A percentile compares a stretch with the other conserved stretches of the same genome.
Evolutionary conservation across 2,113 vertebrate genomes (phyloP).

Genomic region (Entomyzon cyanotis): DNA sequence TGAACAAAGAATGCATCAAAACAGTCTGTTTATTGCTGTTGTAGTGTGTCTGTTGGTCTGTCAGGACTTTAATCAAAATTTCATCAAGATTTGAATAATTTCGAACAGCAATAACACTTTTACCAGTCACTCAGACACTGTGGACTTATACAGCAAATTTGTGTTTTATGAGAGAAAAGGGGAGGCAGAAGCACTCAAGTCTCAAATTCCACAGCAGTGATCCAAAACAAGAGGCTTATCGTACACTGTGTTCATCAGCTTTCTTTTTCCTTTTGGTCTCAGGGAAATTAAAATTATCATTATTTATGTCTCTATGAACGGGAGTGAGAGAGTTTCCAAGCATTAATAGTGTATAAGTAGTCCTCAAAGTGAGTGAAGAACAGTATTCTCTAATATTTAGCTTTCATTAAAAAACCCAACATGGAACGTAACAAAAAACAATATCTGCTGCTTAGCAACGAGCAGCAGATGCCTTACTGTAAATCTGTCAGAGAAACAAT

Average conservation of each 20-base stretch:
- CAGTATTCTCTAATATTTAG: neutral
- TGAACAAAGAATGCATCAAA: neutral
- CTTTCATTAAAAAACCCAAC: neutral
- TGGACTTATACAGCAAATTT: neutral
- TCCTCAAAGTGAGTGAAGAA: neutral
- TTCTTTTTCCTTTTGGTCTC: neutral
- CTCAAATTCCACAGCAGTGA: neutral
- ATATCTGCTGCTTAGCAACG: neutral
- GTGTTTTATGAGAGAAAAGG: neutral
- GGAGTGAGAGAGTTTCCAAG: neutral
- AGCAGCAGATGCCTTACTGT: neutral
- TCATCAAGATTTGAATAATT: neutral
- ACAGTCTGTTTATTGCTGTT: neutral
- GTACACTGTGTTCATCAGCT: neutral
- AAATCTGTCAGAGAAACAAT: neutral
- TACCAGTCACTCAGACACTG: neutral
- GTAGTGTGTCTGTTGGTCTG: neutral
- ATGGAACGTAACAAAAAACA: neutral
- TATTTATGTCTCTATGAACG: neutral
- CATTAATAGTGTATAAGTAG: neutral
- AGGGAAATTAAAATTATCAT: neutral
- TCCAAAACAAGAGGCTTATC: neutral
- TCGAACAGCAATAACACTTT: neutral
- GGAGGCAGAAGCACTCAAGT: neutral
- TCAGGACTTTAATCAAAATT: neutral